These are phyloP conservation scores for Sprattus sprattus DNA, from an alignment of 2,113 vertebrate genomes.

Conservation along the genomic window DNA sequence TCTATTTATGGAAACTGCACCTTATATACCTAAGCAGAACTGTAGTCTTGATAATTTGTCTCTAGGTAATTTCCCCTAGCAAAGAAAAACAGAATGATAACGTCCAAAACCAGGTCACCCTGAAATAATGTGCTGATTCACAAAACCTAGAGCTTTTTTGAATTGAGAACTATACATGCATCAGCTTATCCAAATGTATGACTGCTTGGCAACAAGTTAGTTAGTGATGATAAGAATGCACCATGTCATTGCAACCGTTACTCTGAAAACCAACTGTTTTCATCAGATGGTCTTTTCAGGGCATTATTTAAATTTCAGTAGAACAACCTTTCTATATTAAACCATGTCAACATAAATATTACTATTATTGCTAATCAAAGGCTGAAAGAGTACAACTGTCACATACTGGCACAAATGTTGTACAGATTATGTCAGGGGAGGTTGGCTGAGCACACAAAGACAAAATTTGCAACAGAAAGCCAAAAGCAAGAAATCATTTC, in stretches of 20 bases:
- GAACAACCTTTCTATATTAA: constrained; percentile 56
- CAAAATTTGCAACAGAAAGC: constrained; percentile 42
- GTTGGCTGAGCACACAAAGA: constrained; percentile 34
- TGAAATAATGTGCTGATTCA: neutral
- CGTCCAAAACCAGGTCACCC: neutral
- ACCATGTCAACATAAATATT: constrained; percentile 69
- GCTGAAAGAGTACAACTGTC: constrained; percentile 51
- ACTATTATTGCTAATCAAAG: constrained; percentile 71
- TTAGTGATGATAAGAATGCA: neutral
- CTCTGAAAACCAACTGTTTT: neutral
- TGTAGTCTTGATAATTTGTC: neutral
- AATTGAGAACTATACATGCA: neutral
- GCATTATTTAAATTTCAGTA: constrained; percentile 47
- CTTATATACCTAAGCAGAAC: neutral
- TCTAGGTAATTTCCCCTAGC: neutral
- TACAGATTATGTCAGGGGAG: constrained; percentile 48
- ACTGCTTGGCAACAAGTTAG: neutral
- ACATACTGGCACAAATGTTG: constrained; percentile 58
- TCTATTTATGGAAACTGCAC: neutral
- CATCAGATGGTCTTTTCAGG: neutral
- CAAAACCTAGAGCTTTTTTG: neutral
- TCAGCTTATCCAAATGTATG: neutral
- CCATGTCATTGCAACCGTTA: neutral
- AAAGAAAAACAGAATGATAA: constrained; percentile 7
- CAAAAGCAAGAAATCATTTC: constrained; percentile 22